These are phyloP conservation scores for Pandemis cinnamomeana DNA, from an alignment of 2,888 invertebrate genomes.

Conservation along the genomic window DNA sequence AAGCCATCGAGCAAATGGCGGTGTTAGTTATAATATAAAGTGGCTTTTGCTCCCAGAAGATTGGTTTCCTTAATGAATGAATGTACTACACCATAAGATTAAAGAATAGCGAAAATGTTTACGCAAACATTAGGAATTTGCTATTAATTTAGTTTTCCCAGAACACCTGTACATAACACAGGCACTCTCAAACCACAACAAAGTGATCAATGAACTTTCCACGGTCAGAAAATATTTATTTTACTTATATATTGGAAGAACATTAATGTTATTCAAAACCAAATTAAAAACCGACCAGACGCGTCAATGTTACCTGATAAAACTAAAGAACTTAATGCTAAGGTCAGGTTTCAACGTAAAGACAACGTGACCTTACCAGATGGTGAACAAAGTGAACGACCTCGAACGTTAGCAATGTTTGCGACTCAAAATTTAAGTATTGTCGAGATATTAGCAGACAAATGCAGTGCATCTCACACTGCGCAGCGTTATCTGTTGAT, in stretches of 20 bases:
- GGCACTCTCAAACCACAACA: slow-evolving; percentile 33
- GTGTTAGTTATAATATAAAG: not conserved
- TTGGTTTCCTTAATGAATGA: not conserved
- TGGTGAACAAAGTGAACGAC: slow-evolving; percentile 39
- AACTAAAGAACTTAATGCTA: slow-evolving; percentile 27
- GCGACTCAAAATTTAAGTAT: slow-evolving; percentile 4
- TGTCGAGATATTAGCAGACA: not conserved
- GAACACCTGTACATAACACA: slow-evolving; percentile 23
- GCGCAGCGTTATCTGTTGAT: slow-evolving; percentile 31
- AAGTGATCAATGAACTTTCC: slow-evolving; percentile 34
- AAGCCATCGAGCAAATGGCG: not conserved
- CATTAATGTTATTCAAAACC: not conserved
- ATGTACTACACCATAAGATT: not conserved
- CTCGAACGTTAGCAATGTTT: slow-evolving; percentile 11
- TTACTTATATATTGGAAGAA: slow-evolving; percentile 4
- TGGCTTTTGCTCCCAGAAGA: not conserved
- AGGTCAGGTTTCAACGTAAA: slow-evolving; percentile 22
- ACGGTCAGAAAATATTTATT: not conserved
- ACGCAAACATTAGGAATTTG: not conserved
- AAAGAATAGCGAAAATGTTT: not conserved
- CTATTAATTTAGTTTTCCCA: slow-evolving; percentile 16
- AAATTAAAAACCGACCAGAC: slow-evolving; percentile 12
- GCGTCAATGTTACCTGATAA: slow-evolving; percentile 26
- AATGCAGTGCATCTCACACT: slow-evolving; percentile 19
- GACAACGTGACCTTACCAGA: slow-evolving; percentile 38